Conservation (phyloP, 2,113 vertebrate genomes). For the Butastur rufipennis region DNA sequence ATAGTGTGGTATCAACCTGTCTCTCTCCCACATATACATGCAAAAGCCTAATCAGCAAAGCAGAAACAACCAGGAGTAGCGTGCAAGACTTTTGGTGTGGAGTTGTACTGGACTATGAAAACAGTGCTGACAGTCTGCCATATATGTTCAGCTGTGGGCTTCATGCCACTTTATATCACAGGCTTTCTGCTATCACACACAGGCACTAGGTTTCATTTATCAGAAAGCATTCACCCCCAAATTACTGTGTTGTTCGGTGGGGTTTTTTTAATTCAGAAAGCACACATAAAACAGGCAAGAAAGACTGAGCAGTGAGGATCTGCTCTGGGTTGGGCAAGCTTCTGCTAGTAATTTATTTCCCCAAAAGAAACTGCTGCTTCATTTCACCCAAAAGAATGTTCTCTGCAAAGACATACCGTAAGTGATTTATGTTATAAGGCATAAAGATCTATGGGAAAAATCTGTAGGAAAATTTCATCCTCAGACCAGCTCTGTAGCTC, state of each 20-base stretch:
- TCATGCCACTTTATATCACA: neutral
- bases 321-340: neutral
- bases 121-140: neutral
- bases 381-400: neutral
- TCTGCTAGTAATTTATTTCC: neutral
- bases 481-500: neutral
- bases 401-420: neutral
- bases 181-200: neutral
- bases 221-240: neutral
- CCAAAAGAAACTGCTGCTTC: neutral
- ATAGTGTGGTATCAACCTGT: neutral
- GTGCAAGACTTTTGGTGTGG: neutral
- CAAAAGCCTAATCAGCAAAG: neutral
- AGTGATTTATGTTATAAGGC: neutral
- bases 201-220: neutral
- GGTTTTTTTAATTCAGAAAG: neutral
- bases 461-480: neutral
- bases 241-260: neutral
- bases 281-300: neutral
- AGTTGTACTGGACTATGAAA: neutral
- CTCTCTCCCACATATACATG: neutral
- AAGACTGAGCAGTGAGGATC: neutral
- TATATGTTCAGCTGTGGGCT: neutral
- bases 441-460: neutral
- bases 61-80: neutral